Evolutionary conservation across 2,797 vertebrate genomes (phyloP), one percentile per base, ranked within the genome.

Genomic region (Aratinga solstitialis): DNA sequence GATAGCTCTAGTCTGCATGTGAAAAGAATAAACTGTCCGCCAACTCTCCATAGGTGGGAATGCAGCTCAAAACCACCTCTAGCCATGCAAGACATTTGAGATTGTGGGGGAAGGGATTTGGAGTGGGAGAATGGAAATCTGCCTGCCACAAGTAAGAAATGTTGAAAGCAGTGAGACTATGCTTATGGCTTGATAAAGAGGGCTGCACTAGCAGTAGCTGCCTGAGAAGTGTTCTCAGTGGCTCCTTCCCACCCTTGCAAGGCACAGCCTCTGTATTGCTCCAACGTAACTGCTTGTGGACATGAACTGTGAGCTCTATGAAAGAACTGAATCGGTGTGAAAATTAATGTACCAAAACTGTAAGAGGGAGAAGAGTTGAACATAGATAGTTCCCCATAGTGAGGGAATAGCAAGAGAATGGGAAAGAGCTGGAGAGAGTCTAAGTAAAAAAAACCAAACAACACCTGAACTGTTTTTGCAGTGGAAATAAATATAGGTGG

Each of bases 1-100:
- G 77, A 96, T 95, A 47, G 85, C 80, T 93, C 59, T 89, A 80
- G 43, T 94, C 90, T 96, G 89, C 93, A 94, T 89, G 40, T 80
- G 63, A 96, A 94, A 96, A 95, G 89, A 88, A 50, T 50, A 40
- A 91, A 62, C 59, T 66, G 21, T 86, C 32, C 0, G 0, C 27
- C 74, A 87, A 11, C 20, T 94, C 89, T 94, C 69, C 36, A 12
- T 32, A 67, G 79, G 63, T 53, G 71, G 89, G 85, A 94, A 90
- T 93, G 87, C 47, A 69, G 14, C 3, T 85, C 85, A 48, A 87
- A 95, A 87, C 13, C 51, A 40, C 71, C 73, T 86, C 51, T 63
- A 77, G 77, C 83, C 63, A 34, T 89, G 51, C 32, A 27, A 68
- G 47, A 36, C 61, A 40, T 7, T 30, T 65, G 82, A 80, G 61